Evolutionary conservation across 2,113 vertebrate species (phyloP), one percentile per base, ranked within the genome.

Genomic region (Forbesichthys papilliferus): DNA sequence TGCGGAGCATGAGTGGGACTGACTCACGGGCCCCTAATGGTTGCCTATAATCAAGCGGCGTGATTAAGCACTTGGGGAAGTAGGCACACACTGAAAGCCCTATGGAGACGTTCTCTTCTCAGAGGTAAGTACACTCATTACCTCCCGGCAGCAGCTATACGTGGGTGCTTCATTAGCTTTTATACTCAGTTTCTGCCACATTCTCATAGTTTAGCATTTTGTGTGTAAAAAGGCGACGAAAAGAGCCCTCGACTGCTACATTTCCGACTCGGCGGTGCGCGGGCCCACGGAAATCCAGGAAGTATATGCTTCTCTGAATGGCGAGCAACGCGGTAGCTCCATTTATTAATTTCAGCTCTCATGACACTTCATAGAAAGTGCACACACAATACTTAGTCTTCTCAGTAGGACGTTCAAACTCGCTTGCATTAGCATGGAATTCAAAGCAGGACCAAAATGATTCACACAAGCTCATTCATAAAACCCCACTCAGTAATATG

Each of bases 151-250:
- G 85, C 71, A 73, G 78, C 75, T 78, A 42, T 16, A 84, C 65
- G 81, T 86, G 85, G 88, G 86, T 88, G 88, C 87, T 88, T 89
- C 89, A 87, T 91, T 90, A 88, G 85, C 85, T 88, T 88, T 88
- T 85, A 88, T 84, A 81, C 78, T 11, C 63, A 68, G 70, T 83
- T 27, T 78, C 77, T 79, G 69, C 72, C 76, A 78, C 87, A 88
- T 82, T 72, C 82, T 66, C 53, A 57, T 74, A 77, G 75, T 78
- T 86, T 86, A 82, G 68, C 78, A 71, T 83, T 87, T 83, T 79
- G 78, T 67, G 69, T 79, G 69, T 78, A 69, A 85, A 86, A 87
- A 79, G 73, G 73, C 61, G 3, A 74, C 75, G 27, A 14, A 79
- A 27, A 88, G 78, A 84, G 85, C 82, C 62, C 84, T 90, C 54